Evolutionary conservation across 2,113 vertebrate genomes (phyloP), one percentile per base, ranked within the genome.

Genomic region (Geococcyx californianus): DNA sequence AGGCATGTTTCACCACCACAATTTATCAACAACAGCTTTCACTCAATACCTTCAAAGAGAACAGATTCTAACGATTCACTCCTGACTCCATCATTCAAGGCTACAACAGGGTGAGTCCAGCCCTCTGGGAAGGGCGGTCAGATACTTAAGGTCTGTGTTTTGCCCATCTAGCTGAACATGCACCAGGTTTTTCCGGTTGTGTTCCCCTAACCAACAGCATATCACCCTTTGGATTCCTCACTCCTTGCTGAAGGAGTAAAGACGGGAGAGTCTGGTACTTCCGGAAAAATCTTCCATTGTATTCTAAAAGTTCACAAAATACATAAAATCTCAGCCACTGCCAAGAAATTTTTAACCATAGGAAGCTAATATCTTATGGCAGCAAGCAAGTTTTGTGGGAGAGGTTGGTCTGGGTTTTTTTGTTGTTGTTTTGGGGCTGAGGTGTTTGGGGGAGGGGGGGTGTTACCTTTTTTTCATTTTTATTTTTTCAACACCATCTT

Each of bases 11-110:
- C 84, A 76, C 58, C 62, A 64, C 20, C 51, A 40, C 78, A 51
- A 67, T 21, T 77, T 83, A 74, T 55, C 7, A 2, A 63, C 67
- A 84, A 74, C 2, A 4, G 52, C 63, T 84, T 66, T 81, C 73
- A 66, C 64, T 79, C 78, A 56, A 26, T 16, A 54, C 56, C 84
- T 95, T 81, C 60, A 70, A 93, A 90, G 59, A 83, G 80, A 88
- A 75, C 45, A 90, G 69, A 51, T 49, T 84, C 55, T 36, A 86
- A 81, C 55, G 75, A 24, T 36, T 67, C 47, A 55, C 44, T 84
- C 58, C 84, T 69, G 70, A 68, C 13, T 91, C 63, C 58, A 54
- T 16, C 73, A 58, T 36, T 19, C 54, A 70, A 77, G 33, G 59
- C 67, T 42, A 16, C 55, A 83, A 31, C 12, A 74, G 82, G 59